Base-by-base conservation (phyloP, 1,140 invertebrate species). In the Drosophila ananassae region DNA sequence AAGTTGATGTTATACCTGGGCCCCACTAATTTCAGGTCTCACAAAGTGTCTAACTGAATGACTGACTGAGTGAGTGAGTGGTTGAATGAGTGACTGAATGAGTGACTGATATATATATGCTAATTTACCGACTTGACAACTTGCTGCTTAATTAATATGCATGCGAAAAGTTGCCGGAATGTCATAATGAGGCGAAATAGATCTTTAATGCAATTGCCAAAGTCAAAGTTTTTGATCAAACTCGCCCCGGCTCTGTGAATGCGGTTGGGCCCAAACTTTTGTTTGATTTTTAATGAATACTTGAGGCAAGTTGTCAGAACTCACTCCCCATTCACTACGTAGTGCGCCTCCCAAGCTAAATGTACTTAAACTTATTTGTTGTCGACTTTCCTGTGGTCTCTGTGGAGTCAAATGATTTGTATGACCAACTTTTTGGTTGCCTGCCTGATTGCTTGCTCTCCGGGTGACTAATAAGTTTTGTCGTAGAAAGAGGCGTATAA, bases 291-390 rank as follows among this genome's bases (percentile, higher is more conserved):
- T 77, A 77, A 77, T 73, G 75, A 77, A 77, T 77, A 57, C 74
- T 77, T 50, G 66, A 71, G 73, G 63, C 63, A 77, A 62, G 25
- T 77, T 60, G 47, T 69, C 56, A 37, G 51, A n/a, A 30, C 55
- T 39, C 59, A 30, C 25, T 21, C 24, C 22, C 22, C 21, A 1
- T 17, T 17, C 17, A 17, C 17, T 17, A 17, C 17, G 1, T 41
- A 41, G 39, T 8, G 28, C 53, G 53, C 34, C 5, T 10, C 22
- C 53, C 44, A 78, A 77, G 75, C 78, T 77, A 77, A 77, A 72
- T 73, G 75, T 73, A 77, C 75, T 78, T 77, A 78, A 77, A 77
- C 75, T 78, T 78, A 77, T 78, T 77, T 77, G 75, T 78, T 77
- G 67, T 78, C 67, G 67, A 78, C 67, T 73, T 77, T 59, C 60